These are phyloP conservation scores for Capra hircus DNA, from an alignment of 2,113 vertebrate genomes.

Conservation along the genomic window DNA sequence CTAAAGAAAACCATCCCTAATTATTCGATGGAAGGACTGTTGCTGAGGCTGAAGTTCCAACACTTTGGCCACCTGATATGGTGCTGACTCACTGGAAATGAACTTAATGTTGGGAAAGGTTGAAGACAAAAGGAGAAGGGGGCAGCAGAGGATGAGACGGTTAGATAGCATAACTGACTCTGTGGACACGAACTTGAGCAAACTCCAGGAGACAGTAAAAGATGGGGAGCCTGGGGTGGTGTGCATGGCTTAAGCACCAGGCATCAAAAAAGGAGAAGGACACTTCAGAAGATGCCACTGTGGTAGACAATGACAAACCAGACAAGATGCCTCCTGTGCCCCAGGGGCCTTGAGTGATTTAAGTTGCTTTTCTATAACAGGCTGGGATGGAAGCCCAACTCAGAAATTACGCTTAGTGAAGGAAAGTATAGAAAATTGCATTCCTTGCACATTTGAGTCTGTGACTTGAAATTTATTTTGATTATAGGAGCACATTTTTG, in stretches of 20 bases:
- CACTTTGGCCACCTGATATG: neutral
- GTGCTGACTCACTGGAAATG: neutral
- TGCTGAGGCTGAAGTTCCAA: neutral
- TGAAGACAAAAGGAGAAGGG: neutral
- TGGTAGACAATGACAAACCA: neutral
- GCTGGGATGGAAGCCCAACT: neutral
- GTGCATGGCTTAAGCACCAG: neutral
- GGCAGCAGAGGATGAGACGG: neutral
- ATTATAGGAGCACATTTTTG: slow-evolving; percentile 16
- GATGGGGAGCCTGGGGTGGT: neutral
- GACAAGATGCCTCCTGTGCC: neutral
- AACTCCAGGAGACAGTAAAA: neutral
- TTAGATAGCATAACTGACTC: neutral
- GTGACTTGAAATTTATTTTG: slow-evolving; percentile 44
- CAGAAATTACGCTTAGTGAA: neutral
- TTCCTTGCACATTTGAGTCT: neutral
- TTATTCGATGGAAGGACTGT: neutral
- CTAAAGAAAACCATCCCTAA: neutral
- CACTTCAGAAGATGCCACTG: neutral
- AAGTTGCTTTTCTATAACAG: neutral
- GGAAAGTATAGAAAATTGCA: neutral
- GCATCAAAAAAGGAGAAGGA: neutral
- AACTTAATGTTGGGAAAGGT: neutral
- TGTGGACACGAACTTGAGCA: neutral
- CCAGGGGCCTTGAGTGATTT: neutral